Conservation (phyloP, 2,888 invertebrate genomes). For the Chrysolina oricalcia region DNA sequence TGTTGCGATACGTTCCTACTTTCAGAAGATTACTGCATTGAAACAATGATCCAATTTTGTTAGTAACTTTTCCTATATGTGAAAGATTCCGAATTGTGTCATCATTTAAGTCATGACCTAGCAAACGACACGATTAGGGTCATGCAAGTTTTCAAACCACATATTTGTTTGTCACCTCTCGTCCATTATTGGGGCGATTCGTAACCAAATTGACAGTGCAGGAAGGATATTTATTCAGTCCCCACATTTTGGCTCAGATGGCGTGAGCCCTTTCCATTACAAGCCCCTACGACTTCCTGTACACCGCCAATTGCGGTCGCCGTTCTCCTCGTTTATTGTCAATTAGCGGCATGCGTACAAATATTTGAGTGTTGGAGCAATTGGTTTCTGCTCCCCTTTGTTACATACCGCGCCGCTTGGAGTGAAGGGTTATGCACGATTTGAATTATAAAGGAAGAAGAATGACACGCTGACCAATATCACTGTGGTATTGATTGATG, state of each 20-base stretch:
- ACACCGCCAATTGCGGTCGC: conserved; percentile 14
- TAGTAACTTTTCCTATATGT: no score
- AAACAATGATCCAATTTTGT: no score
- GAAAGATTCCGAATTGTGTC: no score
- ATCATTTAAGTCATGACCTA: no score
- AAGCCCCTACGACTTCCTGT: conserved; percentile 3
- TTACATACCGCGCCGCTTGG: background rate
- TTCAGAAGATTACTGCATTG: no score
- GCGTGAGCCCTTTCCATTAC: conserved; percentile 13
- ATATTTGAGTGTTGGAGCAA: conserved; percentile 16
- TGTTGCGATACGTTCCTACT: no score
- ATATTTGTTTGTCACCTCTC: background rate
- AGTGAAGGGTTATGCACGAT: background rate
- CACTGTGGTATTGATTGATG: no score
- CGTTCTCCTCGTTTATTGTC: conserved; percentile 11
- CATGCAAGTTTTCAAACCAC: background rate
- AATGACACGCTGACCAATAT: background rate
- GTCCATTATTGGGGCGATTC: background rate
- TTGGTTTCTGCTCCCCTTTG: background rate
- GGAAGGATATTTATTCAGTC: background rate
- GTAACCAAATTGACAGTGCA: background rate
- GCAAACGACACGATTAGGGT: background rate
- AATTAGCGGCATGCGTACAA: conserved; percentile 11
- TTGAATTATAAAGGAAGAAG: background rate
- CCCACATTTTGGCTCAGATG: background rate